Percentiles rank a stretch among this genome's conserved stretches.
Conservation (phyloP, 2,113 vertebrate species). For the Macaca nemestrina region DNA sequence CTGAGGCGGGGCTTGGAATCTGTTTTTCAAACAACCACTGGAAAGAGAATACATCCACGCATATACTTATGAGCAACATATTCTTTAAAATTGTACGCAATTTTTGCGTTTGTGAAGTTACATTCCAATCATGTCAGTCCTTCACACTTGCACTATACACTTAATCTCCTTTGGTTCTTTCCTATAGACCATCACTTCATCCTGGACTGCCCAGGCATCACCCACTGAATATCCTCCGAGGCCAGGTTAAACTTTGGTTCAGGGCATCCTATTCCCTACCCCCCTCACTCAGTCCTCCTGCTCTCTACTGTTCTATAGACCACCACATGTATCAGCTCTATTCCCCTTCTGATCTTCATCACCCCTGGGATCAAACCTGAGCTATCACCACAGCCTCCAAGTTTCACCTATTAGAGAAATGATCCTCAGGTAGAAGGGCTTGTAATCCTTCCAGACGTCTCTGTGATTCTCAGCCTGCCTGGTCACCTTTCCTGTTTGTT, state of each 20-base stretch:
- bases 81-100: neutral
- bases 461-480: neutral
- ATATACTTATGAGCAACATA: neutral
- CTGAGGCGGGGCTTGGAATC: neutral
- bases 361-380: neutral
- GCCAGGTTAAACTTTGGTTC: neutral
- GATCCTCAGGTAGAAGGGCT: neutral
- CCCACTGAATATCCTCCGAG: rapidly evolving
- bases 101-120: neutral
- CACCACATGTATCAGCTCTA: neutral
- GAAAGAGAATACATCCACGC: neutral
- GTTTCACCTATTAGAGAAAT: rapidly evolving
- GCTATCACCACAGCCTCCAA: neutral
- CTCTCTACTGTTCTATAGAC: rapidly evolving
- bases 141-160: rapidly evolving
- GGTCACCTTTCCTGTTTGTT: neutral
- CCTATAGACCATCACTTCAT: rapidly evolving
- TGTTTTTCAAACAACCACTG: neutral
- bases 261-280: rapidly evolving
- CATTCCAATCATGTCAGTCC: rapidly evolving
- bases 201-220: rapidly evolving
- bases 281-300: neutral
- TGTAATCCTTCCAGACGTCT: neutral
- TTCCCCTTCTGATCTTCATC: neutral
- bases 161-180: neutral